phyloP scores from a whole-genome alignment of 2,888 invertebrate species.

The Amblyteles armatorius region DNA sequence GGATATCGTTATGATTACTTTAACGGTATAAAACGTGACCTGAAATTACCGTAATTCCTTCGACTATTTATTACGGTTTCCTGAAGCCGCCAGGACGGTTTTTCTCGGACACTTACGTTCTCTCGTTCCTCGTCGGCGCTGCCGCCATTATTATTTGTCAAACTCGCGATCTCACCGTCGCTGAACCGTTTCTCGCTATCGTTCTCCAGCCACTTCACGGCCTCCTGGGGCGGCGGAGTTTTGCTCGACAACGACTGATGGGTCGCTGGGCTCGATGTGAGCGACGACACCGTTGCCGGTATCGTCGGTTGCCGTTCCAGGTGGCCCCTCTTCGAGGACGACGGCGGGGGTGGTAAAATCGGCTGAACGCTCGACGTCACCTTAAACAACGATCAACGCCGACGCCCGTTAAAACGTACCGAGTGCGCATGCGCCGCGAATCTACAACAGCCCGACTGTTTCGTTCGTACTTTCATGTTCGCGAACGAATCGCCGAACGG shows the following conservation, averaged over 20 bases:
- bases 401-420: background rate
- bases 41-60: too few species aligned
- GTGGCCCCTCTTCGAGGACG: conserved; percentile 80
- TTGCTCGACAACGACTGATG: conserved; percentile 75
- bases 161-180: conserved; percentile 81
- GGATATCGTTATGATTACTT: too few species aligned
- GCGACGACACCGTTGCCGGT: conserved; percentile 77
- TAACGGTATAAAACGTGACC: too few species aligned
- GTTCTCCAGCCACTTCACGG: conserved; percentile 85
- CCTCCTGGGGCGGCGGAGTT: conserved; percentile 78
- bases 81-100: background rate
- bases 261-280: conserved; percentile 80
- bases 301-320: conserved; percentile 81
- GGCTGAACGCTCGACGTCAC: conserved; percentile 81
- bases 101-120: conserved; percentile 72
- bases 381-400: conserved; percentile 65
- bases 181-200: conserved; percentile 85
- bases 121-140: conserved; percentile 79
- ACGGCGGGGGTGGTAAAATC: conserved; percentile 82
- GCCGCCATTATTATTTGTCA: conserved; percentile 75
- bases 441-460: background rate
- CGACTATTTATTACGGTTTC: too few species aligned
- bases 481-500: conserved; percentile 92
- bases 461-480: conserved; percentile 81
- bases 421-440: background rate